phyloP scores from a whole-genome alignment of 2,113 vertebrate genomes.

The Paramisgurnus dabryanus region DNA sequence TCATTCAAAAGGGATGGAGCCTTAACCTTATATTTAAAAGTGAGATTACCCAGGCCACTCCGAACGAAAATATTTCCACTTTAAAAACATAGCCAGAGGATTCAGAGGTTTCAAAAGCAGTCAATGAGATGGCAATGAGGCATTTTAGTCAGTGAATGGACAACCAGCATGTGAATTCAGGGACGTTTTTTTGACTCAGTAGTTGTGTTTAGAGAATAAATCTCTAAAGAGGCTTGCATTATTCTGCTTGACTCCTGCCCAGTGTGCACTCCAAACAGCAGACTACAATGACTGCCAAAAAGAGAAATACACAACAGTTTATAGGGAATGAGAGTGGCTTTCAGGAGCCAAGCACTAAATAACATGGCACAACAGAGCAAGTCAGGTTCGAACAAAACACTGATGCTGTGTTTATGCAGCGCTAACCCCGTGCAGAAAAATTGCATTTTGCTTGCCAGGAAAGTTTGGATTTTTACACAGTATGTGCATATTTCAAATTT shows the following conservation, averaged over 20 bases:
- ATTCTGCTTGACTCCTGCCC: conserved; percentile 38
- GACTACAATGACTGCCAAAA: conserved; percentile 31
- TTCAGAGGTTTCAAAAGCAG: background rate
- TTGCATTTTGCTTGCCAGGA: background rate
- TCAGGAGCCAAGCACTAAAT: conserved; percentile 25
- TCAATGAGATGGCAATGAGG: background rate
- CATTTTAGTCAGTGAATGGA: conserved; percentile 10
- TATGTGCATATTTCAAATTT: conserved; percentile 9
- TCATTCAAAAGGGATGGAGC: conserved; percentile 16
- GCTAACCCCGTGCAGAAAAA: conserved; percentile 20
- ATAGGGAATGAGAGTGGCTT: background rate
- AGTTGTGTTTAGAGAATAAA: conserved; percentile 33
- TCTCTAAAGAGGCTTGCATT: conserved; percentile 23
- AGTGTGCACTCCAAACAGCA: conserved; percentile 25
- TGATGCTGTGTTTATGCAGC: conserved; percentile 9
- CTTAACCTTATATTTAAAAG: conserved; percentile 21
- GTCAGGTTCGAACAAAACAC: conserved; percentile 42
- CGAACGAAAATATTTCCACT: conserved; percentile 10
- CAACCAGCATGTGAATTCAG: conserved; percentile 30
- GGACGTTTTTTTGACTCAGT: conserved; percentile 36
- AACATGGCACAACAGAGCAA: conserved; percentile 23
- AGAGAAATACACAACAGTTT: conserved; percentile 39
- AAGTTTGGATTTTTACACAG: background rate
- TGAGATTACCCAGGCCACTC: background rate
- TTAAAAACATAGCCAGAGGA: conserved; percentile 2